Evolutionary conservation across 2,797 vertebrate genomes (phyloP).

Genomic region (Menidia menidia): DNA sequence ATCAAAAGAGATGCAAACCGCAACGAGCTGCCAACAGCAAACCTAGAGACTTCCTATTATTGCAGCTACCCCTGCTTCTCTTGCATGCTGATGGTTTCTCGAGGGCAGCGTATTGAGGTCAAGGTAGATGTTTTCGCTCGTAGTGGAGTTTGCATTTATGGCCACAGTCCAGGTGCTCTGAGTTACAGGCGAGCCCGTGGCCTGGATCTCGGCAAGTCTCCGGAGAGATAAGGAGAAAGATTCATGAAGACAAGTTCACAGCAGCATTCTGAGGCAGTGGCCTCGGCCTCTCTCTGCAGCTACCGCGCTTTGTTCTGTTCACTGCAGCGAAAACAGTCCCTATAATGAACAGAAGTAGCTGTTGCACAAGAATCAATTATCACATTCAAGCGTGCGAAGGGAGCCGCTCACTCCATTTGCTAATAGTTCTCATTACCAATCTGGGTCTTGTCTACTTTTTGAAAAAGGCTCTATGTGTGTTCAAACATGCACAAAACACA

Average conservation of each 20-base stretch:
- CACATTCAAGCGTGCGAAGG: slow-evolving; percentile 23
- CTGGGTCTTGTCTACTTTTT: slow-evolving; percentile 39
- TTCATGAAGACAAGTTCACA: slow-evolving; percentile 50
- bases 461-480: slow-evolving; percentile 41
- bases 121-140: slow-evolving; percentile 41
- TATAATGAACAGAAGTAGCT: slow-evolving; percentile 36
- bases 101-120: slow-evolving; percentile 54
- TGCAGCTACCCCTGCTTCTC: slow-evolving; percentile 33
- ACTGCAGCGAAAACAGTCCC: slow-evolving; percentile 22
- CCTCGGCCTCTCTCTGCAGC: not conserved
- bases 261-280: slow-evolving; percentile 54
- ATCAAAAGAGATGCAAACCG: slow-evolving; percentile 23
- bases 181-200: slow-evolving; percentile 35
- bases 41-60: slow-evolving; percentile 49
- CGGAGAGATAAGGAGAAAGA: slow-evolving; percentile 42
- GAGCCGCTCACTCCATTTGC: slow-evolving; percentile 59
- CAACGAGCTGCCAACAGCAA: slow-evolving; percentile 24
- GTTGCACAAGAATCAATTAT: slow-evolving; percentile 55
- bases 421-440: slow-evolving; percentile 63
- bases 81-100: slow-evolving; percentile 45
- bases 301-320: slow-evolving; percentile 4
- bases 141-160: slow-evolving; percentile 20
- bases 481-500: slow-evolving; percentile 8
- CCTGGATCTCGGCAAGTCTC: slow-evolving; percentile 32
- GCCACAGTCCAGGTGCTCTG: slow-evolving; percentile 26